Evolutionary conservation across 2,113 vertebrate species (phyloP), one percentile per base, ranked within the genome.

Genomic region (Anolis sagrei): DNA sequence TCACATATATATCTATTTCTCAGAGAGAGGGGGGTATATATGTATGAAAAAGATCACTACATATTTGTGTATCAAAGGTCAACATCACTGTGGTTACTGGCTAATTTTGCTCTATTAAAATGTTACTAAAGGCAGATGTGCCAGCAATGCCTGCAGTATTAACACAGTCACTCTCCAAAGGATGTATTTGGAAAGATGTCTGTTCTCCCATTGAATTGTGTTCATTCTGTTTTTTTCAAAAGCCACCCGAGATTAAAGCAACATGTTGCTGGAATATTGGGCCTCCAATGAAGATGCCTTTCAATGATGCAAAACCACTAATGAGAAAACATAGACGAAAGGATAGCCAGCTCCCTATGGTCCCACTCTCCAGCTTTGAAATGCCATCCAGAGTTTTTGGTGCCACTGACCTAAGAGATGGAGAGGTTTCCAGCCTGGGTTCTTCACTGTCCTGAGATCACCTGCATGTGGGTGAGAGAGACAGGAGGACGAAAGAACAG

Each of bases 231-330:
- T 91, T 92, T 92, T 92, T 89, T 90, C 88, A 92, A 88, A 79
- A 89, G 80, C 92, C 91, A 81, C 91, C 91, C 93, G 83, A 92
- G 93, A 95, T 96, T 91, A 94, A 96, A 94, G 94, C 87, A 91
- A 90, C 76, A 77, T 89, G 88, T 94, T 94, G 91, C 87, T 93
- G 93, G 94, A 94, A 94, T 91, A 89, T 85, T 82, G 83, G 93
- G 93, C 94, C 93, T 94, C 94, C 93, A 94, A 58, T 92, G 91
- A 91, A 94, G 93, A 95, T 92, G 91, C 91, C 92, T 95, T 94
- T 95, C 94, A 96, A 94, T 91, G 95, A 89, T 73, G 70, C 76
- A 90, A 95, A 96, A 95, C 95, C 93, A 91, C 95, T 94, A 93
- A 95, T 96, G 93, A 92, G 92, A 94, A 94, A 94, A 95, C 93